Evolutionary conservation across 2,113 vertebrate genomes (phyloP), one percentile per base, ranked within the genome.

Genomic region (Neodontobutis hainanensis): DNA sequence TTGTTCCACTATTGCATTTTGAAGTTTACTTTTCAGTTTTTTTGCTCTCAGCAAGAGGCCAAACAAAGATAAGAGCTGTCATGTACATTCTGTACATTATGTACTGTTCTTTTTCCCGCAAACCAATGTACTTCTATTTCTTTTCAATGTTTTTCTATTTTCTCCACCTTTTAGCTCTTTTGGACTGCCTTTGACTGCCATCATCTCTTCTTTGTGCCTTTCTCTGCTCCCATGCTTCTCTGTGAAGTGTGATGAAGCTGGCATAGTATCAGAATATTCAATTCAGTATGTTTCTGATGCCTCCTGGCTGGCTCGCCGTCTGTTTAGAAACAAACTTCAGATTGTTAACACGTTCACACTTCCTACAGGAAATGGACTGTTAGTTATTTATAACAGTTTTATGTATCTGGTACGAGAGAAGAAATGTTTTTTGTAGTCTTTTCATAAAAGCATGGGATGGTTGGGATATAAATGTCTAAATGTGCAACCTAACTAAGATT

Each of bases 271-370:
- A 80, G 72, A 76, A 19, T 64, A 68, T 42, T 48, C 58, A 58
- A 11, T 46, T 12, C 44, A 46, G 61, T 50, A 27, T 70, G 65
- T 65, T 81, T 86, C 62, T 75, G 69, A 74, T 65, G 74, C 58
- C 47, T 66, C 55, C 71, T 77, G 58, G 47, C 65, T 67, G 19
- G 63, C 75, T 70, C 27, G 60, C 77, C 68, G 47, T 83, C 81
- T 86, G 84, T 84, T 85, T 68, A 62, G 70, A 75, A 68, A 79
- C 65, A 69, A 75, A 79, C 70, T 74, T 71, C 72, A 72, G 48
- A 53, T 52, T 75, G 57, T 65, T 67, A 69, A 43, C 55, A 64
- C 52, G 43, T 77, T 62, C 75, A 74, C 77, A 68, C 67, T 74
- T 58, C 57, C 65, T 70, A 52, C 63, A 32, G 60, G 44, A 46